Evolutionary conservation across 2,797 vertebrate species (phyloP).

Genomic region (Babyrousa celebensis): DNA sequence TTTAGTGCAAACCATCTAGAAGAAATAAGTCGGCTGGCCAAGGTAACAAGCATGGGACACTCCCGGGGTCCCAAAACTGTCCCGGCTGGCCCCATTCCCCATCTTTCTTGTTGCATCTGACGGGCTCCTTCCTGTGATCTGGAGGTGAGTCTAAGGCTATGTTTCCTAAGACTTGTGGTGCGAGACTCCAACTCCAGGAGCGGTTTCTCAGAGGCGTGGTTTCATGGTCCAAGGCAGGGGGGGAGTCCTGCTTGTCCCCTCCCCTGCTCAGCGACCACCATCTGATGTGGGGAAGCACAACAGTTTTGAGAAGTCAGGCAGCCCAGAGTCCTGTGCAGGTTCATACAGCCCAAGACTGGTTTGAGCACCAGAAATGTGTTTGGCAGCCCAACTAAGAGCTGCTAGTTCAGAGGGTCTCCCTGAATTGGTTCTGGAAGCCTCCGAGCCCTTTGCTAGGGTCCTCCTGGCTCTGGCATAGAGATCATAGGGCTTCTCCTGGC

Average conservation of each 20-base stretch:
- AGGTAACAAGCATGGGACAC: not conserved
- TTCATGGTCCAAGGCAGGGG: not conserved
- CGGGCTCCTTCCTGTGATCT: not conserved
- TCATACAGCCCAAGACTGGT: not conserved
- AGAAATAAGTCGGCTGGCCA: not conserved
- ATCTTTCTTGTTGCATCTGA: not conserved
- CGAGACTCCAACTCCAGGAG: not conserved
- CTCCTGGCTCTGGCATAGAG: not conserved
- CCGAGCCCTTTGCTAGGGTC: not conserved
- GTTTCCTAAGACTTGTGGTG: not conserved
- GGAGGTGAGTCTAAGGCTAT: not conserved
- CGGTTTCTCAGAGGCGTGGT: not conserved
- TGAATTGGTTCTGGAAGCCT: conserved; percentile 24
- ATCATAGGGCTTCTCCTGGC: not conserved
- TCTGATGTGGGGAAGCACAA: not conserved
- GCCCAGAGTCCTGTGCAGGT: not conserved
- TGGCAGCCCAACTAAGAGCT: not conserved
- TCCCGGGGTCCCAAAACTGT: not conserved
- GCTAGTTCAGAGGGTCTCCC: not conserved
- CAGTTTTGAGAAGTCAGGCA: not conserved
- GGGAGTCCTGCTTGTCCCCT: not conserved
- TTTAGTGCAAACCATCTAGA: not conserved
- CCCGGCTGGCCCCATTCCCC: not conserved
- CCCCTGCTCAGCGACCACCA: not conserved
- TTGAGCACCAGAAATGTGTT: not conserved